Percentiles rank a stretch among this genome's conserved stretches.
Evolutionary conservation across 1,140 invertebrate genomes (phyloP).

Genomic region (Protaetia brevitarsis): DNA sequence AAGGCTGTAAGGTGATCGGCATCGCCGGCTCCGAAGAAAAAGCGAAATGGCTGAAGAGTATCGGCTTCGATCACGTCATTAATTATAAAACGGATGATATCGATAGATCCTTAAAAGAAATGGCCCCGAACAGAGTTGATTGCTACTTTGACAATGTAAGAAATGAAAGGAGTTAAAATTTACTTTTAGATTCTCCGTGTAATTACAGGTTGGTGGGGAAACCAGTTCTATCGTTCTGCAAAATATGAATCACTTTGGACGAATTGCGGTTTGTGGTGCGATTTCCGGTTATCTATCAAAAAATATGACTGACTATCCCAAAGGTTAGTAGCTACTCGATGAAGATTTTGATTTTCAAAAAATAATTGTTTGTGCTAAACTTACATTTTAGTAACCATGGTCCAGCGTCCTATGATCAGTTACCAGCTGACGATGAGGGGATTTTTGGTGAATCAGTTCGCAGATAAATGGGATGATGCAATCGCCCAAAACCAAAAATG

Average conservation of each 20-base stretch:
- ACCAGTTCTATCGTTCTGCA: constrained; percentile 59
- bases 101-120: constrained; percentile 53
- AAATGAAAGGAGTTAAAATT: no score
- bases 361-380: neutral
- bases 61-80: constrained; percentile 63
- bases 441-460: constrained; percentile 55
- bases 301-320: neutral
- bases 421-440: constrained; percentile 61
- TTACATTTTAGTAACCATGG: constrained; percentile 46
- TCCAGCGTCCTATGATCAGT: constrained; percentile 54
- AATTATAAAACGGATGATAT: constrained; percentile 67
- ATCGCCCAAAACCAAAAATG: constrained; percentile 57
- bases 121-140: constrained; percentile 65
- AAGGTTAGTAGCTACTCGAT: neutral
- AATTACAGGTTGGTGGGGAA: constrained; percentile 62
- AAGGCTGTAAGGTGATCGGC: constrained; percentile 65
- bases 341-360: no score
- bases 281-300: constrained; percentile 55
- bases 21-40: constrained; percentile 67
- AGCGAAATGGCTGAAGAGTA: constrained; percentile 61
- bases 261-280: constrained; percentile 63
- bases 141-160: constrained; percentile 76
- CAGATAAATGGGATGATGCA: constrained; percentile 53
- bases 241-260: constrained; percentile 61
- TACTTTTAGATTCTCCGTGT: neutral